These are phyloP conservation scores for Himalopsyche kuldschensis DNA, from an alignment of 2,888 invertebrate genomes.

Conservation along the genomic window DNA sequence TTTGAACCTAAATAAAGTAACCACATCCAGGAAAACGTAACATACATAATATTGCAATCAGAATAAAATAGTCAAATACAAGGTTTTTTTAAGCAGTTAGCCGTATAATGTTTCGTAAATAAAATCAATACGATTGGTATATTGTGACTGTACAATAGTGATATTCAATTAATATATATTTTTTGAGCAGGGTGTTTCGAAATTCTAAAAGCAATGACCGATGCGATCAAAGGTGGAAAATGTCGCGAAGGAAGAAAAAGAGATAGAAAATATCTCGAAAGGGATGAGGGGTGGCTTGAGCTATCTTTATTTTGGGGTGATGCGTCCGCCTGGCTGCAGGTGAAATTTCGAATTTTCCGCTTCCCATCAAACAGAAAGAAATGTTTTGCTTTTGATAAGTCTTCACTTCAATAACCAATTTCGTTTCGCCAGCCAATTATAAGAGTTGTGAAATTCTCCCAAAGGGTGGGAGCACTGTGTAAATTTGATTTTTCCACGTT, in stretches of 20 bases:
- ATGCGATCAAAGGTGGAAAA: slow-evolving; percentile 21
- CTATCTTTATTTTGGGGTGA: not conserved
- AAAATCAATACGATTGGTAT: too few species aligned
- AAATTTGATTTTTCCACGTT: not conserved
- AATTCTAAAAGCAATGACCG: slow-evolving; percentile 3
- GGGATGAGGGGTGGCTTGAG: not conserved
- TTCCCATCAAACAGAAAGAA: not conserved
- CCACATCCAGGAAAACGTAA: too few species aligned
- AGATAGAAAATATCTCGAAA: not conserved
- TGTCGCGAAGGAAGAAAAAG: not conserved
- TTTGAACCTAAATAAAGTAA: too few species aligned
- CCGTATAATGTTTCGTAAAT: too few species aligned
- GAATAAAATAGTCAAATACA: too few species aligned
- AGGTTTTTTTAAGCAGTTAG: too few species aligned
- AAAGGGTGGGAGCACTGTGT: not conserved
- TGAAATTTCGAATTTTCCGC: not conserved
- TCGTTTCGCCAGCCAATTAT: not conserved
- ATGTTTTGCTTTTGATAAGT: not conserved
- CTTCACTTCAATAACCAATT: not conserved
- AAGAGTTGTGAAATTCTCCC: not conserved
- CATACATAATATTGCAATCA: too few species aligned
- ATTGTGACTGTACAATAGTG: too few species aligned
- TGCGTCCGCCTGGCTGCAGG: not conserved
- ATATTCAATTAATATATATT: not conserved
- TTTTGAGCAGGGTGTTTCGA: not conserved